Evolutionary conservation across 2,888 invertebrate species (phyloP), one percentile per base, ranked within the genome.

Genomic region (Octonoba sinensis): DNA sequence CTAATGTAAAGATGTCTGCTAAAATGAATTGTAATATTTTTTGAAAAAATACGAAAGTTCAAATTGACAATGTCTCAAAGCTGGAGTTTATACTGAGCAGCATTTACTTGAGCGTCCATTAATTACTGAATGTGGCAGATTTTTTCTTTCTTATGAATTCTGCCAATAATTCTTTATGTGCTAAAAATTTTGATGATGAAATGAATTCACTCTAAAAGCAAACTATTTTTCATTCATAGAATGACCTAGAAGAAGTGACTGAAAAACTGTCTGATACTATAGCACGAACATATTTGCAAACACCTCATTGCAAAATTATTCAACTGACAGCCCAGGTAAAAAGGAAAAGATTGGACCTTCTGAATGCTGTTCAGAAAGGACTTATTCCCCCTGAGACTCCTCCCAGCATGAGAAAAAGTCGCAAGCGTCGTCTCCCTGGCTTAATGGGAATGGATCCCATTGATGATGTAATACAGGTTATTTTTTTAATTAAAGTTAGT

Each of bases 221-320:
- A 4, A 3, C 11, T 64, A 13, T n/a, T 44, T 15, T 49, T 57
- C 11, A 74, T 79, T 86, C 87, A 60, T 87, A 92, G 92, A 92
- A 92, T 85, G 92, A 93, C 87, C 87, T 92, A 60, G 92, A 92
- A 87, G 92, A 92, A 86, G 91, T 91, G 18, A 92, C 92, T 1
- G 92, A 92, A 87, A 91, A 91, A 84, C 87, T 93, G 60, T 92
- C 92, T 18, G 92, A 92, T 87, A 92, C 92, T 91, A 91, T 92
- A 24, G 92, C 92, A 12, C 88, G 92, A 20, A 91, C 92, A 0
- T 92, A 92, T 87, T 87, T 93, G 59, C 89, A 91, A 66, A 92
- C 92, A 16, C 92, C 92, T 0, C 90, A 92, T 81, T 88, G 90
- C 75, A 91, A 91, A 84, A 92, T 93, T 84, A 90, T 92, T 44